phyloP scores from a whole-genome alignment of 1,140 invertebrate species.

The Dysdera silvatica region DNA sequence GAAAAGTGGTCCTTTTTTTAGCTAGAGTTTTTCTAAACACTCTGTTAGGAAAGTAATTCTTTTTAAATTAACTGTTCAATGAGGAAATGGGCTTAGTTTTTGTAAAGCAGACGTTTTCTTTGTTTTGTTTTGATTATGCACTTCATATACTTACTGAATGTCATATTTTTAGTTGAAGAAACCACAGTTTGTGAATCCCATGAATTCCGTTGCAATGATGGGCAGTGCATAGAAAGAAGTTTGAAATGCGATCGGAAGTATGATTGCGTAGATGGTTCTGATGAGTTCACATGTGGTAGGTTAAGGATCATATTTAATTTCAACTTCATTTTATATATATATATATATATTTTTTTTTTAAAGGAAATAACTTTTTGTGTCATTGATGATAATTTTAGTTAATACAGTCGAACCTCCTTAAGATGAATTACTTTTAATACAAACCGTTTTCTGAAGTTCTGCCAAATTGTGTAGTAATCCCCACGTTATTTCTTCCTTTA shows the following conservation, averaged over 20 bases:
- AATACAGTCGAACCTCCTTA: too few relatives aligned
- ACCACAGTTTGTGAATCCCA: slow-evolving; percentile 31
- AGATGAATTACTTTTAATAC: too few relatives aligned
- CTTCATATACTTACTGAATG: background rate
- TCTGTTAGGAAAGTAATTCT: background rate
- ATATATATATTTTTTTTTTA: background rate
- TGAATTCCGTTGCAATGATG: slow-evolving; percentile 41
- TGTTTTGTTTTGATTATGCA: background rate
- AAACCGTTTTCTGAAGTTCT: too few relatives aligned
- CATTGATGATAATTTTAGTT: too few relatives aligned
- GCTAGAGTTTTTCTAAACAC: background rate
- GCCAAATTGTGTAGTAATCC: too few relatives aligned
- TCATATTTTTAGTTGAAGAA: background rate
- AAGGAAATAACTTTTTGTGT: background rate
- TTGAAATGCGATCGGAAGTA: slow-evolving; percentile 34
- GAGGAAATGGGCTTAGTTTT: background rate
- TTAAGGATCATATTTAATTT: slow-evolving; percentile 15
- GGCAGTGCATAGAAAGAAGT: slow-evolving; percentile 38
- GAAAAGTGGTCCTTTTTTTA: background rate
- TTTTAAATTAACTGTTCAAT: too few relatives aligned
- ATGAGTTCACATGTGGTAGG: slow-evolving; percentile 47
- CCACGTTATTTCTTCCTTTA: too few relatives aligned
- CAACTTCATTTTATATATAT: background rate
- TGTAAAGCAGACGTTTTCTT: background rate
- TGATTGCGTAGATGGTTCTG: slow-evolving; percentile 47